Base-by-base conservation (phyloP, 2,888 invertebrate species). In the Parnassius mnemosyne region DNA sequence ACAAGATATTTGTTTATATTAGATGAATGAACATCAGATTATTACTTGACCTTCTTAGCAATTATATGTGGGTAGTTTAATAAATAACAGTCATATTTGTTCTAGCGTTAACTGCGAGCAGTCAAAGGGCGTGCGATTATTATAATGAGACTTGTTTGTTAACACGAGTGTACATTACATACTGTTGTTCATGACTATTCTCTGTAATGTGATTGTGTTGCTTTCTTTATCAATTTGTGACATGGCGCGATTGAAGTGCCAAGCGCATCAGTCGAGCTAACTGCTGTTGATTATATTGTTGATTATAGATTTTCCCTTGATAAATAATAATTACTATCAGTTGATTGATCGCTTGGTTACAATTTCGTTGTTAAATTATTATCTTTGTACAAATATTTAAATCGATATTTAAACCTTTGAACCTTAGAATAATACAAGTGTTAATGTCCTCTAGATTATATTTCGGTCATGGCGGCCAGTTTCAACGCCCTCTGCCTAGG, bases 121-220 rank as follows among this genome's bases (percentile, higher is more conserved):
- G 63, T 55, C 63, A 60, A 60, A 63, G 63, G 59, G 59, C 63
- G 25, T 47, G 16, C 20, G 59, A 59, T 59, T 63, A 63, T 57
- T 50, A 49, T 57, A 50, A 62, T 34, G 51, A 41, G 9, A 52
- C 55, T 58, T 55, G 54, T 55, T 62, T 50, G 47, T 9, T 46
- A 41, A 55, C 59, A 55, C 63, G 59, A 63, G 58, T 51, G 41
- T 16, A n/a, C 50, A 41, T 34, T 34, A 55, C 52, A 55, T 55
- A 50, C 46, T 13, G 16, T 55, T 44, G 41, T 51, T 13, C 20
- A 63, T 12, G 52, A 63, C 63, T 63, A 46, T 12, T 46, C 52
- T 56, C 44, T 52, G 12, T 49, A 50, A 55, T 46, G 16, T 44
- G 43, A 51, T 52, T 52, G 25, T 16, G n/a, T 63, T 51, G 54